A percentile compares a stretch with the other conserved stretches of the same genome.
Conservation (phyloP, 2,113 vertebrate genomes). For the Amblyopsis rosae region DNA sequence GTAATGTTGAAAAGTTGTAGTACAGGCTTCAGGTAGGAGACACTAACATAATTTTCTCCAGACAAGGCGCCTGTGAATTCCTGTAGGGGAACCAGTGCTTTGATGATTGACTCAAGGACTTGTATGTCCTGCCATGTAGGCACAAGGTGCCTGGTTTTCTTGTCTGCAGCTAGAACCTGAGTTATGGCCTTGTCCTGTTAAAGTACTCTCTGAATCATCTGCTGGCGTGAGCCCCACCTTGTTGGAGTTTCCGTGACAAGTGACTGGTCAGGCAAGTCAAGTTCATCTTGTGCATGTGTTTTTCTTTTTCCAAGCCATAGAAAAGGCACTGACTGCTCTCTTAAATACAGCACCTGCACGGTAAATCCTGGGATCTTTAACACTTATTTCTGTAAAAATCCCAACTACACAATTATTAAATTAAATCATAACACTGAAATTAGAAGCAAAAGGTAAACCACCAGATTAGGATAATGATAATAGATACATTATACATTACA, state of each 20-base stretch:
- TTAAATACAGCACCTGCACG: background rate
- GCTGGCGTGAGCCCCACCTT: background rate
- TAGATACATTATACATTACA: too few species aligned
- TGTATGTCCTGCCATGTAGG: constrained; percentile 7
- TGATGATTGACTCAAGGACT: background rate
- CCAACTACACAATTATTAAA: too few species aligned
- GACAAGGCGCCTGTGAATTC: background rate
- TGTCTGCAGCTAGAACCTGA: constrained; percentile 16
- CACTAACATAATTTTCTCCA: constrained; percentile 14
- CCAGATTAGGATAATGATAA: too few species aligned
- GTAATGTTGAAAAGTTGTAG: constrained; percentile 22
- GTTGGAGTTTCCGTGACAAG: constrained; percentile 14
- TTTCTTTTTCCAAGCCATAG: constrained; percentile 25
- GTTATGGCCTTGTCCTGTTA: constrained; percentile 26
- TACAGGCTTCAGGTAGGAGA: constrained; percentile 18
- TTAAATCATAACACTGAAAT: too few species aligned
- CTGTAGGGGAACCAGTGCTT: too few species aligned
- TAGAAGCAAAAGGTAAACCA: too few species aligned
- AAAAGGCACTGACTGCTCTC: background rate
- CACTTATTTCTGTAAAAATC: too few species aligned
- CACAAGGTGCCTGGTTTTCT: constrained; percentile 25
- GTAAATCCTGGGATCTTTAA: too few species aligned
- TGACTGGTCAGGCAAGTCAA: constrained; percentile 12
- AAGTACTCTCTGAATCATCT: constrained; percentile 17
- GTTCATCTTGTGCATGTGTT: constrained; percentile 14